Base-by-base conservation (phyloP, 2,113 vertebrate genomes). In the Tapirus terrestris region DNA sequence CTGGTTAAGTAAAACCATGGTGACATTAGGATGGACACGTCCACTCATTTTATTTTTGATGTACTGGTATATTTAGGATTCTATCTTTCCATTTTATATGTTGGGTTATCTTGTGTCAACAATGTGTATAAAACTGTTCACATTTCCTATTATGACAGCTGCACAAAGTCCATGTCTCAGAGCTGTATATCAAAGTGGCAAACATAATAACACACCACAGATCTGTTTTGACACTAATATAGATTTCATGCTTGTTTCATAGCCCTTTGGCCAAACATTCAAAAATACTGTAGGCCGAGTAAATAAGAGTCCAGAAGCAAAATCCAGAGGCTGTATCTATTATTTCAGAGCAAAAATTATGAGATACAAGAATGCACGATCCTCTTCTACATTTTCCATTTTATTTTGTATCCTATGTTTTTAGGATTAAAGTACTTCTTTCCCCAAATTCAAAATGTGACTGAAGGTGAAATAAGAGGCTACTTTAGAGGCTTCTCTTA, bases 181-280 rank as follows among this genome's bases (percentile, higher is more conserved):
- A 96, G 67, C 53, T 70, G 61, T 91, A 79, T 96, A 93, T 97
- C 93, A 97, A 96, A 97, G 39, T 85, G 20, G 51, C 75, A 96
- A 94, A 97, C 77, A 97, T 73, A 96, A 82, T 90, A 94, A 95
- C 21, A 95, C 33, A 89, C 87, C 51, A 90, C 84, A 94, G 70
- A 82, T 93, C 92, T 89, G 29, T 83, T 97, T 83, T 96, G 97
- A 97, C 93, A 96, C 93, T 95, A 94, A 97, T 93, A 95, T 87
- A 81, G 25, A 97, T 96, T 97, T 89, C 82, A 89, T 93, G 82
- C 73, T 96, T 97, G 76, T 95, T 95, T 96, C 94, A 95, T 16
- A 87, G 56, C 68, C 89, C 86, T 23, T 93, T 96, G 89, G 73
- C 67, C 95, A 98, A 82, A 93, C 72, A 91, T 86, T 95, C 70